Base-by-base conservation (phyloP, 2,888 invertebrate genomes). In the Spilarctia lutea region DNA sequence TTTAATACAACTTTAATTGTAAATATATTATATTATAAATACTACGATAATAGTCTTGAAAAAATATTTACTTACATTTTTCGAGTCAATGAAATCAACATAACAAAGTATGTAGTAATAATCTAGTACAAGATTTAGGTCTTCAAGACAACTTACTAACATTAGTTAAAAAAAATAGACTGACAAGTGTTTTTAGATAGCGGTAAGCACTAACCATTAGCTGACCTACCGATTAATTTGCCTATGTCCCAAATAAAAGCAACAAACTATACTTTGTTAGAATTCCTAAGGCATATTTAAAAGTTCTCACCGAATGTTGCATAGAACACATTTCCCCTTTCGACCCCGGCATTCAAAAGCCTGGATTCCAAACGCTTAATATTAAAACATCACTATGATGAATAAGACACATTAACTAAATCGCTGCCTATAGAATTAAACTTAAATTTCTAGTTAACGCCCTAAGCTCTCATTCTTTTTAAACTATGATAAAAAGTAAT, bases 351-450 rank as follows among this genome's bases (percentile, higher is more conserved):
- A 77, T 75, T 79, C 75, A 79, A 78, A 79, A 78, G 75, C 65
- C 72, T n/a, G n/a, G 3, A 3, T 66, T n/a, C 39, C 20, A 69
- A 73, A 77, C 35, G 75, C 75, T 79, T 76, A 78, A 77, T 83
- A 85, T 85, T 85, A 84, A 83, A 85, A 84, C 81, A 85, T 85
- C 85, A 84, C 75, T 48, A 76, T 80, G 84, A 84, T 84, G 75
- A 79, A 85, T 85, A 77, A 75, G 83, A 77, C n/a, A 74, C 76
- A 85, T 85, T 85, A 85, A 79, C 70, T 68, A 73, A 77, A 71
- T 79, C 52, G 65, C 67, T 77, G 77, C 76, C 78, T 78, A 75
- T 81, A 84, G 79, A 80, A 83, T 85, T 85, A 85, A 80, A 72
- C 76, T 74, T 75, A 84, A 78, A 75, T 83, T 80, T 79, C 75